phyloP scores from a whole-genome alignment of 2,797 vertebrate genomes.

The Anableps anableps region DNA sequence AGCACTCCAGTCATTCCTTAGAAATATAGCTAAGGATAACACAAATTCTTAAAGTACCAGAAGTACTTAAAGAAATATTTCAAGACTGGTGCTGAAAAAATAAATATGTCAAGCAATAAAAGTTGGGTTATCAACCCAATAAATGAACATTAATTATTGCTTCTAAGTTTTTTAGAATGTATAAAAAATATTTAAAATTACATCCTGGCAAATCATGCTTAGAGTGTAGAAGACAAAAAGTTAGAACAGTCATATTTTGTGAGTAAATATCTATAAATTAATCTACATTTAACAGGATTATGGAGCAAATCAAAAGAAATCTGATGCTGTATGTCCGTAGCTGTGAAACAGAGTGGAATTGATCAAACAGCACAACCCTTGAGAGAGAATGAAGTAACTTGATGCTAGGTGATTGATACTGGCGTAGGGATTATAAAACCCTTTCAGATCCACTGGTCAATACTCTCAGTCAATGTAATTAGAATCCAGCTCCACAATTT shows the following conservation, averaged over 20 bases:
- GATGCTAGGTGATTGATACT: conserved; percentile 63
- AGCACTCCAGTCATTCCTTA: neutral
- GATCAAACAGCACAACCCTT: conserved; percentile 22
- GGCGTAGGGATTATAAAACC: conserved; percentile 53
- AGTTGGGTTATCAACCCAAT: neutral
- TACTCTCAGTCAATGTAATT: conserved; percentile 78
- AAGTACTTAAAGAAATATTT: neutral
- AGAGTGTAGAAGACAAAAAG: neutral
- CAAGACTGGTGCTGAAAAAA: neutral
- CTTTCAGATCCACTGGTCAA: conserved; percentile 63
- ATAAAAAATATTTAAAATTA: neutral
- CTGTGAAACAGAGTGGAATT: conserved; percentile 24
- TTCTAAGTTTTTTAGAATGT: neutral
- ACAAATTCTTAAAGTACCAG: neutral
- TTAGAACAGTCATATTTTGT: neutral
- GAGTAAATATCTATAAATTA: neutral
- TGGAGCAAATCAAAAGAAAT: neutral
- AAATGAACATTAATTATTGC: neutral
- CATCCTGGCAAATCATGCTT: neutral
- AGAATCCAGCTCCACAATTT: conserved; percentile 74
- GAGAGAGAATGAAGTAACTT: conserved; percentile 37
- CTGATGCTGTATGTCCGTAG: conserved; percentile 4
- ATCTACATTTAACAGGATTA: neutral
- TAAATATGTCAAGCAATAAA: neutral
- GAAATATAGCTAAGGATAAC: neutral